phyloP scores from a whole-genome alignment of 2,113 vertebrate genomes.

The Ifrita kowaldi region DNA sequence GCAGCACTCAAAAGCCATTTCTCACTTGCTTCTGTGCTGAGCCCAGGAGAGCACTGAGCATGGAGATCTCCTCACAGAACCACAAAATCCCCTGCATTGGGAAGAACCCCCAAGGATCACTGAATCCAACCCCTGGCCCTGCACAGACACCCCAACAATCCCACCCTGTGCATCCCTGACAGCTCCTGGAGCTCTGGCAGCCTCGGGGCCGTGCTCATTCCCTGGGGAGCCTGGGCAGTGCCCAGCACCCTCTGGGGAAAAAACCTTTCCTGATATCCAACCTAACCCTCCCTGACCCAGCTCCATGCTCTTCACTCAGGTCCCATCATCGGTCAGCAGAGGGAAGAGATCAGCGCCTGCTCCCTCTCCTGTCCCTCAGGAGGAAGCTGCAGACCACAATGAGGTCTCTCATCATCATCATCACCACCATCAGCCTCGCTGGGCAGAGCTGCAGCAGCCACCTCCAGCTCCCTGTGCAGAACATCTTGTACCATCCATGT shows the following conservation, averaged over 20 bases:
- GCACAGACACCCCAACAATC: background rate
- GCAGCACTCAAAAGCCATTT: background rate
- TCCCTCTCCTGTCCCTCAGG: background rate
- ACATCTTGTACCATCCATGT: background rate
- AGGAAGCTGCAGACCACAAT: background rate
- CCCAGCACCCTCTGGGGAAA: background rate
- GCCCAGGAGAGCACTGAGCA: background rate
- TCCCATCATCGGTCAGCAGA: background rate
- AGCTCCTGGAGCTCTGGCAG: background rate
- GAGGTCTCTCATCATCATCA: background rate
- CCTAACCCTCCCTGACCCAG: background rate
- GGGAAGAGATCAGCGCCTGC: background rate
- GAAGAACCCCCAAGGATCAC: background rate
- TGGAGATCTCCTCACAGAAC: background rate
- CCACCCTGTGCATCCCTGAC: background rate
- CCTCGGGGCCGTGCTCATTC: accelerated
- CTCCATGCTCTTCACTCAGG: background rate
- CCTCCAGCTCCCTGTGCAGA: background rate
- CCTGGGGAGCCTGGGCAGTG: background rate
- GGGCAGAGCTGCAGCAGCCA: background rate
- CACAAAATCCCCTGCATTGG: background rate
- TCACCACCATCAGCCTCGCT: accelerated
- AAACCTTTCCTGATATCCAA: accelerated
- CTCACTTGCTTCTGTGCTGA: background rate
- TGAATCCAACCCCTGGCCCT: background rate